A percentile compares a stretch with the other conserved stretches of the same genome.
Evolutionary conservation across 2,888 invertebrate species (phyloP).

Genomic region (Galerucella calmariensis): DNA sequence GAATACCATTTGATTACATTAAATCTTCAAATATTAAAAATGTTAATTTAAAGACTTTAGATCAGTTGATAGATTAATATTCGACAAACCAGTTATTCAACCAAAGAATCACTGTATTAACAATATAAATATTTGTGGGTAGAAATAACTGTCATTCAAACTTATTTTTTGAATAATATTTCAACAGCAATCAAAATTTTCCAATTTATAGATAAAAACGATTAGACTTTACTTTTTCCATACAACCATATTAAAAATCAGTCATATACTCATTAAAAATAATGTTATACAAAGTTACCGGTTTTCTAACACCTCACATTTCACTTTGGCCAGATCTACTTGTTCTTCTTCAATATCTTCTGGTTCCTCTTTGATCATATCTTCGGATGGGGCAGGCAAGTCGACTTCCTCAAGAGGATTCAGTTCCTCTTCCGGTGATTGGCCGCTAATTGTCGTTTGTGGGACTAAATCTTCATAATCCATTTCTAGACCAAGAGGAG

Average conservation of each 20-base stretch:
- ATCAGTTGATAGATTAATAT: too few relatives aligned
- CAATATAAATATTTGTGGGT: too few relatives aligned
- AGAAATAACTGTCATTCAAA: too few relatives aligned
- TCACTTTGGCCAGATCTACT: slow-evolving; percentile 18
- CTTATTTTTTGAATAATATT: too few relatives aligned
- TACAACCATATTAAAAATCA: slow-evolving; percentile 10
- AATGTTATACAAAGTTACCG: slow-evolving; percentile 24
- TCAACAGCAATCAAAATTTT: neutral
- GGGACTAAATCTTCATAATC: slow-evolving; percentile 39
- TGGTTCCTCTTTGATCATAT: slow-evolving; percentile 17
- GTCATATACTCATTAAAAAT: slow-evolving; percentile 20
- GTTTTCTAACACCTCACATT: slow-evolving; percentile 18
- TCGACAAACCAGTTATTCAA: too few relatives aligned
- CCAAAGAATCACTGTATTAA: too few relatives aligned
- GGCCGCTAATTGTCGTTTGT: slow-evolving; percentile 7
- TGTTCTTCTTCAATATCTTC: slow-evolving; percentile 26
- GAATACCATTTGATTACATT: too few relatives aligned
- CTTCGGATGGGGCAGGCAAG: slow-evolving; percentile 8
- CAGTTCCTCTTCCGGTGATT: neutral
- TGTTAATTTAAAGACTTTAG: too few relatives aligned
- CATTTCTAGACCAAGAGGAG: slow-evolving; percentile 37
- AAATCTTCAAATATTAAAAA: too few relatives aligned
- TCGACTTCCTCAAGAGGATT: slow-evolving; percentile 15
- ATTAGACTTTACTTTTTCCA: slow-evolving; percentile 7
- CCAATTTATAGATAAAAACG: neutral